Percentiles rank a stretch among this genome's conserved stretches.
Conservation (phyloP, 2,797 vertebrate species). For the Gymnopithys bicolor region DNA sequence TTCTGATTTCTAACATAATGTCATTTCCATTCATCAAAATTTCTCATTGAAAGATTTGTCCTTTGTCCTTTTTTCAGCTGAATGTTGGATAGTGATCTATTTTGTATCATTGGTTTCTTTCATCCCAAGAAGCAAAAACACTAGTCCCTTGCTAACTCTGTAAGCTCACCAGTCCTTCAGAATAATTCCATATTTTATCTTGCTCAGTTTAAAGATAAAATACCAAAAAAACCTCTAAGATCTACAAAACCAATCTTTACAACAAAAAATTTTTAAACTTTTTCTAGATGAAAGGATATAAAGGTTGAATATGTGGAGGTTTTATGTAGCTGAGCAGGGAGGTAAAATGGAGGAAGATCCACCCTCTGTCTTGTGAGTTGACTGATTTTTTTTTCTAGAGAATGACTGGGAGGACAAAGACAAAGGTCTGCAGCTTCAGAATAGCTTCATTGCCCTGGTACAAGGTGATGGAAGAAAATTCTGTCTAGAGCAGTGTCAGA, state of each 20-base stretch:
- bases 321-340: not conserved
- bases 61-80: not conserved
- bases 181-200: not conserved
- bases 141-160: not conserved
- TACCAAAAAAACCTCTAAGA: not conserved
- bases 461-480: not conserved
- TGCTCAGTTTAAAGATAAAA: not conserved
- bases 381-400: not conserved
- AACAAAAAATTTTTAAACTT: not conserved
- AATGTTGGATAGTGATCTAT: not conserved
- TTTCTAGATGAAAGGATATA: not conserved
- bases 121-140: not conserved
- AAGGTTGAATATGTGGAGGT: not conserved
- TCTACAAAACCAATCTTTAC: not conserved
- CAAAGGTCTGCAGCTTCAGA: not conserved
- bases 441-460: not conserved
- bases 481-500: not conserved
- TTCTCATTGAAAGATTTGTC: not conserved
- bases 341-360: not conserved
- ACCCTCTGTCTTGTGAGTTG: fast-evolving
- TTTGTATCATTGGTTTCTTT: not conserved
- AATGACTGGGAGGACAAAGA: not conserved
- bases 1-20: not conserved
- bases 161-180: not conserved
- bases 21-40: not conserved